A percentile compares a stretch with the other conserved stretches of the same genome.
Conservation (phyloP, 2,888 invertebrate species). For the Pseudoips prasinana region DNA sequence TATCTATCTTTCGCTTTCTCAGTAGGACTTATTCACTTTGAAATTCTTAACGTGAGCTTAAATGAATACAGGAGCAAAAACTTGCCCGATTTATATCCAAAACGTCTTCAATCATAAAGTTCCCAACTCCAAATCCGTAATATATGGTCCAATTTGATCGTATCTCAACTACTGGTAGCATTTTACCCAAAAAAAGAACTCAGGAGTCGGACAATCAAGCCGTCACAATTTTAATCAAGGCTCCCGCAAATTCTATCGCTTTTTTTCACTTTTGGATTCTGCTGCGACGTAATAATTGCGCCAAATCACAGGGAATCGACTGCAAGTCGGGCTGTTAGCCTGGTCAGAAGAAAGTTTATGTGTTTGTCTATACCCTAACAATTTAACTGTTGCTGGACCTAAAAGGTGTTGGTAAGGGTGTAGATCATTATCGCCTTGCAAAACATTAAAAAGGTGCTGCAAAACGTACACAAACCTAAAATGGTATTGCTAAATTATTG, state of each 20-base stretch:
- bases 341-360: slow-evolving; percentile 27
- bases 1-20: too few species aligned
- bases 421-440: too few species aligned
- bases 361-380: slow-evolving; percentile 7
- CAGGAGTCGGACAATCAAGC: slow-evolving; percentile 63
- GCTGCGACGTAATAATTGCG: slow-evolving; percentile 72
- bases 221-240: slow-evolving; percentile 78
- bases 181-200: slow-evolving; percentile 40
- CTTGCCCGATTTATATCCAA: too few species aligned
- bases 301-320: slow-evolving; percentile 66
- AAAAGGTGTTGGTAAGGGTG: too few species aligned
- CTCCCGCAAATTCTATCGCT: slow-evolving; percentile 65
- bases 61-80: too few species aligned
- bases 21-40: too few species aligned
- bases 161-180: slow-evolving; percentile 37
- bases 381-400: too few species aligned
- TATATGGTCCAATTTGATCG: slow-evolving; percentile 37
- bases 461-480: too few species aligned
- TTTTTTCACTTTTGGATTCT: slow-evolving; percentile 68
- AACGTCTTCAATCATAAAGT: slow-evolving; percentile 19
- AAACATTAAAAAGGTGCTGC: too few species aligned
- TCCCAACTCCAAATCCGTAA: slow-evolving; percentile 28
- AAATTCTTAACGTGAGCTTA: too few species aligned
- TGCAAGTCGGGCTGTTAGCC: slow-evolving; percentile 45
- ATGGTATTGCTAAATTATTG: too few species aligned